Evolutionary conservation across 2,113 vertebrate genomes (phyloP).

Genomic region (Barbus barbus): DNA sequence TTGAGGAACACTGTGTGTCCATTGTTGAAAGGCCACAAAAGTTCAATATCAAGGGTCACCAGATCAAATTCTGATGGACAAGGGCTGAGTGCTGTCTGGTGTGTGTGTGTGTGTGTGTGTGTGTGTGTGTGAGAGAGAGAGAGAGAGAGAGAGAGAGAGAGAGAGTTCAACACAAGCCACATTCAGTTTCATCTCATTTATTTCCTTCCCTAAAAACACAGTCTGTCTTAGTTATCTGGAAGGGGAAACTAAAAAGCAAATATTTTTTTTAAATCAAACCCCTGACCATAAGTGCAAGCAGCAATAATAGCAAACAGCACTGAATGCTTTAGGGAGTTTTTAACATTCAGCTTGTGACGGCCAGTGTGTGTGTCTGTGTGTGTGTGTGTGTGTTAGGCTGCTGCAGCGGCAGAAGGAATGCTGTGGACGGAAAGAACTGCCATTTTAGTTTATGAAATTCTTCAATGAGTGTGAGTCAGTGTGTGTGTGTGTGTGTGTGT

Average conservation of each 20-base stretch:
- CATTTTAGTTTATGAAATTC: conserved; percentile 16
- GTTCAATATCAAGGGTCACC: conserved; percentile 1
- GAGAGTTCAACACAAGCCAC: background rate
- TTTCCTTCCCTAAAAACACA: conserved; percentile 28
- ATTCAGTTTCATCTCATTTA: background rate
- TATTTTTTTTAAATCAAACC: too few relatives aligned
- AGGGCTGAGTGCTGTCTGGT: background rate
- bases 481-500: conserved; percentile 11
- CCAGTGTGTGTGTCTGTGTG: background rate
- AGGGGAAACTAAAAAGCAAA: too few relatives aligned
- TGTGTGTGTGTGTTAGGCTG: background rate
- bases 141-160: background rate
- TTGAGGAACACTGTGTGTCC: conserved; percentile 61
- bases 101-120: conserved; percentile 11
- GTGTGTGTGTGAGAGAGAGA: background rate
- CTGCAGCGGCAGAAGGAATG: background rate
- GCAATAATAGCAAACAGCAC: too few relatives aligned
- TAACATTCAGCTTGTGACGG: background rate
- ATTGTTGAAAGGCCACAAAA: conserved; percentile 61
- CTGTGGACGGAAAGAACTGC: background rate
- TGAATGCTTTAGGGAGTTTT: conserved; percentile 4
- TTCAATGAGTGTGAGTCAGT: background rate
- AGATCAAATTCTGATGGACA: conserved; percentile 26
- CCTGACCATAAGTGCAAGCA: too few relatives aligned
- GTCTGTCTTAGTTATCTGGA: too few relatives aligned